Percentiles rank a stretch among this genome's conserved stretches.
These are phyloP conservation scores for Poeciliopsis paucimaculata DNA, from an alignment of 2,797 vertebrate genomes.

Conservation along the genomic window DNA sequence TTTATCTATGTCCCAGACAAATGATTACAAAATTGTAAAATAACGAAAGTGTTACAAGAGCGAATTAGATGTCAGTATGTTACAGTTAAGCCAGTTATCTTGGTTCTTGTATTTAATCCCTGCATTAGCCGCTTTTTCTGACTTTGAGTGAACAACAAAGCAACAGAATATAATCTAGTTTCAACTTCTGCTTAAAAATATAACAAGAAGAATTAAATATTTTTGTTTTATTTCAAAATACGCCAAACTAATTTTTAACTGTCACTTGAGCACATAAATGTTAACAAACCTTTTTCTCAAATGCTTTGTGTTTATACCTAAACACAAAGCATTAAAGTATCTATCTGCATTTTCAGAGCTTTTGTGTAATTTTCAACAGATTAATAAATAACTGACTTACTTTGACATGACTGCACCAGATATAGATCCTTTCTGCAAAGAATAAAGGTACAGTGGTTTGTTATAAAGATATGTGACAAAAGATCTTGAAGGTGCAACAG, in stretches of 20 bases:
- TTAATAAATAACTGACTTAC: slow-evolving; percentile 45
- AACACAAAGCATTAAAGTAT: neutral
- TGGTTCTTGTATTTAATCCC: slow-evolving; percentile 8
- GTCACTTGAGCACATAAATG: neutral
- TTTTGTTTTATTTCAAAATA: neutral
- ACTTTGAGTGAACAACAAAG: neutral
- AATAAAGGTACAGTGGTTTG: slow-evolving; percentile 2
- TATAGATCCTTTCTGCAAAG: slow-evolving; percentile 56
- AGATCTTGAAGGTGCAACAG: neutral
- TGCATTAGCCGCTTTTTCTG: neutral
- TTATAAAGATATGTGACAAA: neutral
- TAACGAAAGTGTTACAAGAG: slow-evolving; percentile 4
- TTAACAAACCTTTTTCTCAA: neutral
- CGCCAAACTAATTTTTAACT: neutral
- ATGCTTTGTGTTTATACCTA: neutral
- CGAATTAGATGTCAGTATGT: slow-evolving; percentile 1
- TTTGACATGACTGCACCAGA: slow-evolving; percentile 73
- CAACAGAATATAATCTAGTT: neutral
- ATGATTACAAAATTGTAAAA: slow-evolving; percentile 5
- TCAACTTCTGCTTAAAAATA: neutral
- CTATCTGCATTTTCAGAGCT: neutral
- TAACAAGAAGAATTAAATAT: neutral
- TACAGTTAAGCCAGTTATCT: slow-evolving; percentile 6
- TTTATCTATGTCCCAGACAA: slow-evolving; percentile 23
- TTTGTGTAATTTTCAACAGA: neutral